A percentile compares a stretch with the other conserved stretches of the same genome.
phyloP scores from a whole-genome alignment of 2,888 invertebrate species.

The Oligia latruncula region DNA sequence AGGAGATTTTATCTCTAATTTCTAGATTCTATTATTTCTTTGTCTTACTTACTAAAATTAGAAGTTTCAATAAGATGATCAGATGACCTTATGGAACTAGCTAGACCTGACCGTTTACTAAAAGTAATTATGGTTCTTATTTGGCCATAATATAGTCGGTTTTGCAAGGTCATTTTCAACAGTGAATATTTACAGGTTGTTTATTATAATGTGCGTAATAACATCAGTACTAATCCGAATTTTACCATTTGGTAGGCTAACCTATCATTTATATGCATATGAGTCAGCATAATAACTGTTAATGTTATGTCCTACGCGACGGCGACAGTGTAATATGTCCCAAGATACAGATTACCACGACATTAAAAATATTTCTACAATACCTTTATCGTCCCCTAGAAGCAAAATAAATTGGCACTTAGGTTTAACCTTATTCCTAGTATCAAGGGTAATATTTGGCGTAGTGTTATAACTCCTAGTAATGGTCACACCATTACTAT shows the following conservation, averaged over 20 bases:
- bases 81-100: background rate
- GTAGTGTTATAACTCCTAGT: background rate
- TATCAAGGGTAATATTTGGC: constrained; percentile 16
- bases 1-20: constrained; percentile 4
- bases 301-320: constrained; percentile 12
- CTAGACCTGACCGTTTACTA: background rate
- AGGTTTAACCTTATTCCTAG: constrained; percentile 3
- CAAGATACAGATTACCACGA: constrained; percentile 12
- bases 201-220: background rate
- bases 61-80: background rate
- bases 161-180: background rate
- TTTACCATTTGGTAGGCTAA: background rate
- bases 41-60: background rate
- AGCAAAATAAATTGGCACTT: constrained; percentile 31
- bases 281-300: background rate
- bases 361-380: constrained; percentile 16
- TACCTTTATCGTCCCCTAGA: constrained; percentile 11
- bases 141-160: background rate
- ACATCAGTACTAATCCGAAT: background rate
- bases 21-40: constrained; percentile 2
- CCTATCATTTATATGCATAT: constrained; percentile 2
- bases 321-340: constrained; percentile 20
- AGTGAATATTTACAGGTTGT: background rate
- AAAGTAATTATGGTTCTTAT: background rate
- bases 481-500: background rate